These are phyloP conservation scores for Sinocyclocheilus maitianheensis DNA, from an alignment of 2,113 vertebrate genomes.

Conservation along the genomic window DNA sequence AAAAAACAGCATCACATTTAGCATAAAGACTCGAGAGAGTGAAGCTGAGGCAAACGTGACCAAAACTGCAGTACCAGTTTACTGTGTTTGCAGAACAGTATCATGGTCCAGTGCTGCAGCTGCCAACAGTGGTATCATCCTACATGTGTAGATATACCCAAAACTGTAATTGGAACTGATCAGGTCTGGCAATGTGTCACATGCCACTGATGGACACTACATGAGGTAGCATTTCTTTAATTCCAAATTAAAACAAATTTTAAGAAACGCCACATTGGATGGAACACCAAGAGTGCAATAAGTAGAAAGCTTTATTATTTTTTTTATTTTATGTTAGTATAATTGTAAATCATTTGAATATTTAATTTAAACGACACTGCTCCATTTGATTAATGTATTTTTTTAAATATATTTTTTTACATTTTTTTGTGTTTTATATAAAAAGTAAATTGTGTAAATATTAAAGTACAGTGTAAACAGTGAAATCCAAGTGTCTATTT, in stretches of 20 bases:
- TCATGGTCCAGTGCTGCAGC: conserved; percentile 11
- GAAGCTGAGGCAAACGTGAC: neutral
- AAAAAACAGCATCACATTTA: neutral
- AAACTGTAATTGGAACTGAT: conserved; percentile 16
- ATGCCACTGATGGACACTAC: conserved; percentile 5
- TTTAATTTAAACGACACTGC: neutral
- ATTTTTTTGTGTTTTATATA: too few species aligned
- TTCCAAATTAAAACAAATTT: neutral
- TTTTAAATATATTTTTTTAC: too few species aligned
- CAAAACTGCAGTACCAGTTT: conserved; percentile 8
- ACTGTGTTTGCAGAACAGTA: conserved; percentile 19
- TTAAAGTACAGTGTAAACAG: neutral
- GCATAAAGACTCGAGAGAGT: neutral
- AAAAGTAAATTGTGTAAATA: neutral
- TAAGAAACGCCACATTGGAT: neutral
- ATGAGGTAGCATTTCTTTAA: neutral
- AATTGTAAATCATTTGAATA: neutral
- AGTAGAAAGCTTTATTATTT: neutral
- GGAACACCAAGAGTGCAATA: neutral
- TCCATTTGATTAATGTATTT: neutral
- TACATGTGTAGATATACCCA: conserved; percentile 1
- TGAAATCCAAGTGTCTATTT: neutral
- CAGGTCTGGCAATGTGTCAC: conserved; percentile 11
- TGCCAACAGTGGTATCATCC: conserved; percentile 18
- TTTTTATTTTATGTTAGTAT: neutral